phyloP scores from a whole-genome alignment of 2,113 vertebrate species.

The Ammodytes marinus region DNA sequence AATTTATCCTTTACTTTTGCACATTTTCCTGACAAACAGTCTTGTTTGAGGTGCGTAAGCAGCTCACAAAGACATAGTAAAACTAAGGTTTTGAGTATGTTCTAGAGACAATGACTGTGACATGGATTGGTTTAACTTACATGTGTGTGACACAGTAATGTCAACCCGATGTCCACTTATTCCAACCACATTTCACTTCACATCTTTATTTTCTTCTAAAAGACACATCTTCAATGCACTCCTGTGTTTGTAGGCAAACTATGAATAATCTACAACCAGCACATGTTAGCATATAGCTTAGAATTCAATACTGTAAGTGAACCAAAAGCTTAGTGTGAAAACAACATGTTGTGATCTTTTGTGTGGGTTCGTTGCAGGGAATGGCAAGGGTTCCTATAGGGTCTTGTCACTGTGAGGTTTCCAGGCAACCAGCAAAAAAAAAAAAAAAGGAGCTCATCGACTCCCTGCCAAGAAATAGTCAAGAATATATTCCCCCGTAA shows the following conservation, averaged over 20 bases:
- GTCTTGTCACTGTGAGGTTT: neutral
- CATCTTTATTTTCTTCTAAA: too few species aligned
- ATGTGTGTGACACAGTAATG: neutral
- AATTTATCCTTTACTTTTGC: too few species aligned
- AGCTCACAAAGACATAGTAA: neutral
- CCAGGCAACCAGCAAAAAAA: neutral
- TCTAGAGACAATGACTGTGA: neutral
- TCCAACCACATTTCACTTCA: neutral
- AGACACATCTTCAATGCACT: too few species aligned
- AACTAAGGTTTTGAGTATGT: neutral
- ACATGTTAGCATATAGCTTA: too few species aligned
- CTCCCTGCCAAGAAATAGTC: too few species aligned
- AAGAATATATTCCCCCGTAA: too few species aligned
- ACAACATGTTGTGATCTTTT: neutral
- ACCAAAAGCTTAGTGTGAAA: too few species aligned
- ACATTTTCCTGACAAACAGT: neutral
- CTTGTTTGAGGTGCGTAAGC: neutral
- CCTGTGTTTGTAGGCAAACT: too few species aligned
- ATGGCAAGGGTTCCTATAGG: too few species aligned
- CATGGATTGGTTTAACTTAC: neutral
- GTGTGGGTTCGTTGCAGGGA: neutral
- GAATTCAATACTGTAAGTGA: too few species aligned
- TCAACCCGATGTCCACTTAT: neutral
- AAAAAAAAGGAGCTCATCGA: too few species aligned
- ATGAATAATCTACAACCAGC: too few species aligned